Evolutionary conservation across 2,113 vertebrate genomes (phyloP).

Genomic region (Daboia siamensis): DNA sequence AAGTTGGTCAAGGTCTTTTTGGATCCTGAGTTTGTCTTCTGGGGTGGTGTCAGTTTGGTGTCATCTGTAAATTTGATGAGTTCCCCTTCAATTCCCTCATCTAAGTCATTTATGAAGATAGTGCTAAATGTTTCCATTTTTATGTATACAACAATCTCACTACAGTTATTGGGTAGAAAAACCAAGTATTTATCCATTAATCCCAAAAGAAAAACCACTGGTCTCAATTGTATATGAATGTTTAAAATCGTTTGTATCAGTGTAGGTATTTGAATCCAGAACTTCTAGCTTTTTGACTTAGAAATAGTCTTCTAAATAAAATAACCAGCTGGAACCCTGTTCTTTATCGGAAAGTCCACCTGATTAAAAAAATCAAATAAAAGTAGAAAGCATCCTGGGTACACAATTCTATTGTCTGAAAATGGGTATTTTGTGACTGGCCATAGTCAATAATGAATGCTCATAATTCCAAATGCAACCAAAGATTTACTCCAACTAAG

Average conservation of each 20-base stretch:
- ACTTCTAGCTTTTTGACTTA: neutral
- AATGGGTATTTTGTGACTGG: neutral
- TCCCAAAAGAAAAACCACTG: neutral
- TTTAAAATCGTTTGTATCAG: neutral
- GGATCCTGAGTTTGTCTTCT: no score
- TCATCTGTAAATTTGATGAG: no score
- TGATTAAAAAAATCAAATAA: neutral
- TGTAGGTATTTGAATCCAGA: neutral
- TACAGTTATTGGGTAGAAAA: neutral
- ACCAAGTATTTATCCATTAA: neutral
- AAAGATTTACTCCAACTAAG: neutral
- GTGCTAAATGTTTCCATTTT: neutral
- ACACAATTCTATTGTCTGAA: neutral
- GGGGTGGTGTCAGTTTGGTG: no score
- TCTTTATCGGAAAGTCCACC: neutral
- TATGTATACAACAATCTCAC: neutral
- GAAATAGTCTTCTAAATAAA: neutral
- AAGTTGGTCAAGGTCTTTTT: no score
- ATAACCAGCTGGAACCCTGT: neutral
- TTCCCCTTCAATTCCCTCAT: no score
- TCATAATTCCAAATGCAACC: neutral
- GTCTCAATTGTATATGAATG: neutral
- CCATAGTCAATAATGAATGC: neutral
- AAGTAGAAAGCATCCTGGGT: neutral
- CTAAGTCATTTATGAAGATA: no score